Evolutionary conservation across 2,113 vertebrate species (phyloP), one percentile per base, ranked within the genome.

Genomic region (Labeo rohita): DNA sequence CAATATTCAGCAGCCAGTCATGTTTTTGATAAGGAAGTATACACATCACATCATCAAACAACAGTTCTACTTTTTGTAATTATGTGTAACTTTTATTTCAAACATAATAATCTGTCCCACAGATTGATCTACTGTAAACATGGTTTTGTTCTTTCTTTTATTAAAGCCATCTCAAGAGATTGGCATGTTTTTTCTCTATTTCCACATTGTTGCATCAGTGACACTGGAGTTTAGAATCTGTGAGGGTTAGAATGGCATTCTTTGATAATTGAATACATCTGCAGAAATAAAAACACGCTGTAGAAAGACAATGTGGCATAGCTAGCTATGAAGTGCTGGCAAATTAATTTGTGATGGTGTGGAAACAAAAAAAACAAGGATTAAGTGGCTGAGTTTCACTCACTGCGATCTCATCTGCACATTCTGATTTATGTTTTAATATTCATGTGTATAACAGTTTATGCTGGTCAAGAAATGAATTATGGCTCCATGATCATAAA

Each of bases 211-310:
- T 0, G 4, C 79, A 34, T 61, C 77, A 59, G 11, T 21, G 34
- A 56, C 52, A 43, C 54, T n/a, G 10, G 11, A 45, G 54, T 63
- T 21, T 39, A 80, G 56, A 36, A 45, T 80, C 34, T 80, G 54
- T 63, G 18, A 43, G 34, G 34, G 52, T 59, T 78, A 43, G 34
- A 78, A 78, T 36, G 28, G 11, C 76, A 63, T 15, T 39, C 56
- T 80, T 56, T 63, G 79, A 65, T 50, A 81, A 81, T 36, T 50
- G 13, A 66, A 28, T 61, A 81, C 23, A 49, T 81, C 79, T 66
- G 61, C 59, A 11, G 61, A 66, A 66, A 81, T 63, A 59, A 61
- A 80, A 80, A 61, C 54, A 21, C 45, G 10, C 12, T 56, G 13
- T 8, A 79, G 34, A 59, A 56, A 79, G 34, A 73, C 18, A 10